These are phyloP conservation scores for Fratercula arctica DNA, from an alignment of 2,797 vertebrate genomes.

Conservation along the genomic window DNA sequence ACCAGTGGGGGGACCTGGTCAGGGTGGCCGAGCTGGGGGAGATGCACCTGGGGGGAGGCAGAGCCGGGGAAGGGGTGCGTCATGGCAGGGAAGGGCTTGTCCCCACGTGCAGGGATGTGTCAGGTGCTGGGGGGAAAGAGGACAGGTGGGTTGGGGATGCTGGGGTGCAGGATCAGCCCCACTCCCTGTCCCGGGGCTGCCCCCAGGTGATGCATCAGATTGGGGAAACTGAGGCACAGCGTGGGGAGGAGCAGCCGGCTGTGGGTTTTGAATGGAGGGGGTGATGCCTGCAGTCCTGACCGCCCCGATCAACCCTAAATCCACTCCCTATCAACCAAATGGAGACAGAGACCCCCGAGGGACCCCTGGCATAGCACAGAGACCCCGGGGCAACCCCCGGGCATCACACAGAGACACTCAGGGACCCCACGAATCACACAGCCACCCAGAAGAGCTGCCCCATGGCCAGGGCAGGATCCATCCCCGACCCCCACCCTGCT, in stretches of 20 bases:
- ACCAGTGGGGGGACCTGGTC: neutral
- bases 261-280: accelerated
- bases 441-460: neutral
- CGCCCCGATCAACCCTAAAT: neutral
- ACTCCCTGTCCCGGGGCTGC: neutral
- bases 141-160: neutral
- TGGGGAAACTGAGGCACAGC: neutral
- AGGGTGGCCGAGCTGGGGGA: neutral
- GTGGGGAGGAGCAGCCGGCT: neutral
- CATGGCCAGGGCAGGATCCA: accelerated
- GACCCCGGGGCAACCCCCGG: neutral
- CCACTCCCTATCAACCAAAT: accelerated
- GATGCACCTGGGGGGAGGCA: neutral
- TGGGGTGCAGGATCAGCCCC: neutral
- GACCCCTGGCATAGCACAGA: accelerated
- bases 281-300: neutral
- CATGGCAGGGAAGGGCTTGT: neutral
- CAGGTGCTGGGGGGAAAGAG: no score
- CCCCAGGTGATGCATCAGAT: neutral
- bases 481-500: accelerated
- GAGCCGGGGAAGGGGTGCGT: neutral
- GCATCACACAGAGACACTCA: no score
- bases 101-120: neutral
- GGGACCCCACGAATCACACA: neutral
- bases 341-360: accelerated